Evolutionary conservation across 1,140 invertebrate genomes (phyloP).

Genomic region (Colletes gigas): DNA sequence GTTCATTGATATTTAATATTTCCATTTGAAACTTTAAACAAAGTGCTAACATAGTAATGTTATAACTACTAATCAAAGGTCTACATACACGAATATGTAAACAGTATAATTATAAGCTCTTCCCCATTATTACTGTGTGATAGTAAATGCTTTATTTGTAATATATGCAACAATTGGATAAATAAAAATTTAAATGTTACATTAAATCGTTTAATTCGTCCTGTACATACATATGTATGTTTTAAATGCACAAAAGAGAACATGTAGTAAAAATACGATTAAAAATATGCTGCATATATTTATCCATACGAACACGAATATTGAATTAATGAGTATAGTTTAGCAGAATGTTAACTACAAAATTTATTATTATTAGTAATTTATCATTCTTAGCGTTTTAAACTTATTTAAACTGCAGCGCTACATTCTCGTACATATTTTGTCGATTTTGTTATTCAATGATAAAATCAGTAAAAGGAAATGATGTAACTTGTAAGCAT

Average conservation of each 20-base stretch:
- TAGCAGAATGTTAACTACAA: neutral
- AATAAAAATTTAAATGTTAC: conserved; percentile 68
- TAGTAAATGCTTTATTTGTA: conserved; percentile 68
- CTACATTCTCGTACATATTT: neutral
- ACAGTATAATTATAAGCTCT: conserved; percentile 56
- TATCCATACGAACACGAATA: neutral
- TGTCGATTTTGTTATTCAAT: neutral
- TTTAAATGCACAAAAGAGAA: too few relatives aligned
- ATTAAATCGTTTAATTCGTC: conserved; percentile 7
- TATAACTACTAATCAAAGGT: conserved; percentile 48
- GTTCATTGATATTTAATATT: conserved; percentile 24
- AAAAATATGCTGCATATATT: too few relatives aligned
- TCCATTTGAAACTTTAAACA: conserved; percentile 51
- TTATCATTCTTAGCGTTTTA: neutral
- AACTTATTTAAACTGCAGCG: neutral
- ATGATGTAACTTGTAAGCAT: conserved; percentile 1
- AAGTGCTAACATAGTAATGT: conserved; percentile 20
- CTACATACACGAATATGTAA: conserved; percentile 39
- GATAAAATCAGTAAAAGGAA: neutral
- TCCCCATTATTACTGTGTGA: conserved; percentile 59
- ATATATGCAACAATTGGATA: conserved; percentile 66
- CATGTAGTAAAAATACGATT: too few relatives aligned
- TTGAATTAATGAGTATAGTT: neutral
- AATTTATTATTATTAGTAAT: neutral
- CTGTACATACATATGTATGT: neutral